Percentiles rank a stretch among this genome's conserved stretches.
phyloP scores from a whole-genome alignment of 2,888 invertebrate genomes.

The Zygothrica quintamaculata region DNA sequence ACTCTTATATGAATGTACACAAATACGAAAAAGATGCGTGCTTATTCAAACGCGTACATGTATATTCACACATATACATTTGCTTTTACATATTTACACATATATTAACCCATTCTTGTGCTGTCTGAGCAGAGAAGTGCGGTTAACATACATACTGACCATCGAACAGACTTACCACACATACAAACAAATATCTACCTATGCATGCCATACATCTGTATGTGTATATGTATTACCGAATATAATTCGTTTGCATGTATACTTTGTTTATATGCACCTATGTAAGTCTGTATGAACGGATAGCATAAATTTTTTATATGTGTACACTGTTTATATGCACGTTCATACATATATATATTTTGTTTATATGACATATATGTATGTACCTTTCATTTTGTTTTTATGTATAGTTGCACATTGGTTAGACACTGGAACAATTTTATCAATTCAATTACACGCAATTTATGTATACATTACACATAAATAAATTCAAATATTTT shows the following conservation, averaged over 20 bases:
- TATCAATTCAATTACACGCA: conserved; percentile 31
- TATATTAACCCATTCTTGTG: conserved; percentile 35
- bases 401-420: conserved; percentile 34
- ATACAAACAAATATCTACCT: conserved; percentile 1
- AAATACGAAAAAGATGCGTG: conserved; percentile 38
- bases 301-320: conserved; percentile 15
- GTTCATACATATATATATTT: conserved; percentile 27
- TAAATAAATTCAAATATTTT: conserved; percentile 21
- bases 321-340: conserved; percentile 32
- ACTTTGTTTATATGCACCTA: conserved; percentile 24
- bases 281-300: neutral
- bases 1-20: conserved; percentile 4
- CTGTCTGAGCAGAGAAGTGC: conserved; percentile 27
- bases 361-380: conserved; percentile 20
- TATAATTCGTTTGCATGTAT: conserved; percentile 17
- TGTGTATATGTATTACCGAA: conserved; percentile 12
- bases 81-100: conserved; percentile 3
- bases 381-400: conserved; percentile 48
- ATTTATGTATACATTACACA: conserved; percentile 1
- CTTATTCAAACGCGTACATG: conserved; percentile 6
- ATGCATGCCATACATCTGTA: conserved; percentile 2
- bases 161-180: conserved; percentile 10
- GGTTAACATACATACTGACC: conserved; percentile 30
- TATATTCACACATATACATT: conserved; percentile 4
- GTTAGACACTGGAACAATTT: conserved; percentile 36